These are phyloP conservation scores for Platerodrilus igneus DNA, from an alignment of 2,888 invertebrate genomes.

Conservation along the genomic window DNA sequence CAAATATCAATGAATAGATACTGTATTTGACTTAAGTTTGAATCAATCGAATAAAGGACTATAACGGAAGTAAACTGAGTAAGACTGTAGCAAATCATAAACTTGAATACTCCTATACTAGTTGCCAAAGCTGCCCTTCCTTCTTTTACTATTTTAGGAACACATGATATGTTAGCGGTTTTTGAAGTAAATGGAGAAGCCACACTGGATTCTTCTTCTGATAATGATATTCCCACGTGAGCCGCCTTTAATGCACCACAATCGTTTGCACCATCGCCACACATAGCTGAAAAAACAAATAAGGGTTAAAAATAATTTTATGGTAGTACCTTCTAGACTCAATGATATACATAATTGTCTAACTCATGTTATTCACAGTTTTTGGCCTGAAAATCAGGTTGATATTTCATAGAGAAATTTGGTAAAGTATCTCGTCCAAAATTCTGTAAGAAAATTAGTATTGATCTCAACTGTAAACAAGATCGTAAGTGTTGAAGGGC, in stretches of 20 bases:
- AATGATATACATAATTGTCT: too few relatives aligned
- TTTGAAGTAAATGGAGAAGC: constrained; percentile 92
- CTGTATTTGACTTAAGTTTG: constrained; percentile 58
- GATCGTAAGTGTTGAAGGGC: too few relatives aligned
- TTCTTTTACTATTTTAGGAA: constrained; percentile 74
- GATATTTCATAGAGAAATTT: too few relatives aligned
- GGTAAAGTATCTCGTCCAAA: too few relatives aligned
- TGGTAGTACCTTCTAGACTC: too few relatives aligned
- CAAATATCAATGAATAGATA: constrained; percentile 65
- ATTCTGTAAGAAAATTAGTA: too few relatives aligned
- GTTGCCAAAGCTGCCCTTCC: constrained; percentile 92
- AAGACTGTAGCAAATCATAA: constrained; percentile 94
- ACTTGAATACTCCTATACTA: constrained; percentile 96
- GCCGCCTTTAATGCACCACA: constrained; percentile 92
- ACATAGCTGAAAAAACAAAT: constrained; percentile 66
- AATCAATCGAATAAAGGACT: constrained; percentile 70
- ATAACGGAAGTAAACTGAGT: constrained; percentile 89
- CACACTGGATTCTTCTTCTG: constrained; percentile 88
- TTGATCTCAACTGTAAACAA: too few relatives aligned
- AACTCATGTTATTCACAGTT: too few relatives aligned
- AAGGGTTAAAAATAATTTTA: too few relatives aligned
- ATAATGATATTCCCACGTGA: constrained; percentile 86
- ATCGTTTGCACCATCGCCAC: constrained; percentile 97
- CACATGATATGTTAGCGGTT: constrained; percentile 78
- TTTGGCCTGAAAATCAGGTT: too few relatives aligned